These are phyloP conservation scores for Heliothis peltigera DNA, from an alignment of 2,888 invertebrate species.

Conservation along the genomic window DNA sequence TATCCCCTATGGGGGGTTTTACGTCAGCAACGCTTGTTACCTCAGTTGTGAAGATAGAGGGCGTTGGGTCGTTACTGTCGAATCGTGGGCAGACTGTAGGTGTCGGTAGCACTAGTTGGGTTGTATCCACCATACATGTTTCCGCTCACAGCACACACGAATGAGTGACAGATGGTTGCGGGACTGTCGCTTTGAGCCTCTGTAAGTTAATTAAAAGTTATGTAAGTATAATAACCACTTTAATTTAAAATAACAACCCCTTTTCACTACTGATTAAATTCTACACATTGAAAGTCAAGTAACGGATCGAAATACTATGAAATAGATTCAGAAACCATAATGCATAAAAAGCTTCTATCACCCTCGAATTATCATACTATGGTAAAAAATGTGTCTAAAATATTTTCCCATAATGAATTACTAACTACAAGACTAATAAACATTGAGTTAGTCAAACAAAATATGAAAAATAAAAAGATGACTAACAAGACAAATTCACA, in stretches of 20 bases:
- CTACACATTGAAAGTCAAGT: no score
- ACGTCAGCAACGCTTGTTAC: constrained; percentile 25
- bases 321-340: no score
- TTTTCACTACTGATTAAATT: no score
- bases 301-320: no score
- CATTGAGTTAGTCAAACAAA: constrained; percentile 16
- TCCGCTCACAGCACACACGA: constrained; percentile 73
- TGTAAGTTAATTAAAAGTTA: constrained; percentile 55
- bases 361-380: no score
- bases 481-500: constrained; percentile 64
- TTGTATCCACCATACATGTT: constrained; percentile 72
- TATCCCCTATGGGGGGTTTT: constrained; percentile 2
- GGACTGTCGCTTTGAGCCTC: constrained; percentile 64
- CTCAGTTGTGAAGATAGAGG: constrained; percentile 22
- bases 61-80: constrained; percentile 4
- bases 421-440: background rate
- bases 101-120: constrained; percentile 44
- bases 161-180: constrained; percentile 73
- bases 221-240: background rate
- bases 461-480: constrained; percentile 28
- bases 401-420: no score
- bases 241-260: background rate
- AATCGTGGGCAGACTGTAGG: constrained; percentile 9
- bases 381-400: background rate
- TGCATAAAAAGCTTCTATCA: no score